Base-by-base conservation (phyloP, 2,888 invertebrate genomes). In the Nomada goodeniana region DNA sequence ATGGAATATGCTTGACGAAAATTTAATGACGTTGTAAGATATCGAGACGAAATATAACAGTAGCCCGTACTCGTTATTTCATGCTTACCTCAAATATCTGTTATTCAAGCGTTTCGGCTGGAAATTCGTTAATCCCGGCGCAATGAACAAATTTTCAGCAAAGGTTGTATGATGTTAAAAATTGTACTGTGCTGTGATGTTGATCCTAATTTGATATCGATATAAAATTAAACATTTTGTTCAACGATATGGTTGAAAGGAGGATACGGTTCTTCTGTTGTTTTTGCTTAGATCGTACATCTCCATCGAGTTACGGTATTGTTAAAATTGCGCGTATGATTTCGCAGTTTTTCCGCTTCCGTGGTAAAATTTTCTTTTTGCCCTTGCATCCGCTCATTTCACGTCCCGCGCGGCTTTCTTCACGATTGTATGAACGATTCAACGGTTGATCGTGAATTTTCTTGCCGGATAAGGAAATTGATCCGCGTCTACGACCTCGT, bases 361-460 rank as follows among this genome's bases (percentile, higher is more conserved):
- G 18, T 42, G 23, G 18, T 3, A 57, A 11, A 20, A 52, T 60
- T 36, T 60, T 52, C 76, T 74, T 65, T 26, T 64, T 57, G 57
- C 18, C 10, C 26, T 44, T 29, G 57, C 63, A 29, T 61, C 61
- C 69, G 60, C 52, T 68, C 59, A 15, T 3, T n/a, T 13, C 72
- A 20, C 67, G 74, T 64, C 78, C 60, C 61, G 74, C 74, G 77
- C 65, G 57, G 52, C 65, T 72, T 81, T 63, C 73, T 70, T 65
- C 75, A 70, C 69, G 15, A 47, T 47, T 47, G 77, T 77, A 78
- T 79, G 74, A 71, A 69, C 78, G 81, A 79, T 86, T 85, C 20
- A 65, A 83, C 79, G 86, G 42, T 82, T 69, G 85, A 86, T 76
- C 78, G 78, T 61, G 68, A 74, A 82, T 84, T 85, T 86, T 81